Conservation (phyloP, 2,113 vertebrate species). For the Lampris incognitus region DNA sequence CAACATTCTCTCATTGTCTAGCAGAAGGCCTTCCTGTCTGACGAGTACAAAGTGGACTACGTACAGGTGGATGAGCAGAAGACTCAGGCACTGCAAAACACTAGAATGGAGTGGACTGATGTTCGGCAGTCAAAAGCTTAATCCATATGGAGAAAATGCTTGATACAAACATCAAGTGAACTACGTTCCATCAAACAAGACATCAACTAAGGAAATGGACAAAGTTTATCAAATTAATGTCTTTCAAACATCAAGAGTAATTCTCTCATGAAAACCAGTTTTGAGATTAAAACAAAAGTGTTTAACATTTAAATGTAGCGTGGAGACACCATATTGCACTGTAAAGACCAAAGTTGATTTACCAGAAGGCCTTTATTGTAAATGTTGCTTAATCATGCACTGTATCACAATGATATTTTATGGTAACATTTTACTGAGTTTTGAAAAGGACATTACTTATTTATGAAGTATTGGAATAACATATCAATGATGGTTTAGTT, state of each 20-base stretch:
- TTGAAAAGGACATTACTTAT: constrained; percentile 27
- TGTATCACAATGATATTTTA: constrained; percentile 41
- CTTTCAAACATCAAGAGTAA: constrained; percentile 32
- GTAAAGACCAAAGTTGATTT: constrained; percentile 36
- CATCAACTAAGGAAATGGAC: constrained; percentile 11
- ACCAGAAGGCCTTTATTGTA: constrained; percentile 41
- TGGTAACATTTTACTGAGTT: constrained; percentile 38
- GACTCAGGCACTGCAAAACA: constrained; percentile 97
- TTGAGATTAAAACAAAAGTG: constrained; percentile 26
- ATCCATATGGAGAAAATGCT: constrained; percentile 44
- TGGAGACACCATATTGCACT: constrained; percentile 56
- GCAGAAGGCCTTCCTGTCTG: constrained; percentile 90
- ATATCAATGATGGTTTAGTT: not conserved
- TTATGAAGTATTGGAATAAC: not conserved
- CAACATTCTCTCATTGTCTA: constrained; percentile 12
- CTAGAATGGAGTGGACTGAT: constrained; percentile 95
- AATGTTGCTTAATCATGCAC: constrained; percentile 47
- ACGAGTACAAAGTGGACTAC: constrained; percentile 94
- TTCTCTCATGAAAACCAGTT: constrained; percentile 55
- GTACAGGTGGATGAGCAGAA: constrained; percentile 97
- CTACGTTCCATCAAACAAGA: constrained; percentile 23
- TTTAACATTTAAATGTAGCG: constrained; percentile 13
- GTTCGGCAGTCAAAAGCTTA: constrained; percentile 92
- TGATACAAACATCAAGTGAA: not conserved
- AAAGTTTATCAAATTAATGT: too few relatives aligned